Conservation (phyloP, 2,888 invertebrate species). For the Ichneumon xanthorius region DNA sequence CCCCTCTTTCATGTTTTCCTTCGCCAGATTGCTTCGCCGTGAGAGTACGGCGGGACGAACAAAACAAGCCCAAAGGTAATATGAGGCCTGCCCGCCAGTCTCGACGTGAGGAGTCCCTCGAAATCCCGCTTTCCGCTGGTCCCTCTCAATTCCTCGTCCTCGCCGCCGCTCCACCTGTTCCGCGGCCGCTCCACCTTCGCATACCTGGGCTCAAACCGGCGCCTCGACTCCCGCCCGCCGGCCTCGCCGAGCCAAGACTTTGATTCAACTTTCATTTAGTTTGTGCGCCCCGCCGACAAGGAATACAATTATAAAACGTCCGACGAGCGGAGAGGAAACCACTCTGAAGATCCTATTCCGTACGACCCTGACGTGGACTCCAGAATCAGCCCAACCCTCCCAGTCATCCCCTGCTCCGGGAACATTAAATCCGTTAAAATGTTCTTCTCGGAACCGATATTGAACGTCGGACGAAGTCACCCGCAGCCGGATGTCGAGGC, state of each 20-base stretch:
- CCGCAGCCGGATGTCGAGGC: neutral
- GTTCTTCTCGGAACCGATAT: neutral
- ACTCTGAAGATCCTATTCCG: neutral
- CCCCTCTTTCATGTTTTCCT: slow-evolving; percentile 61
- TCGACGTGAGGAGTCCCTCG: slow-evolving; percentile 50
- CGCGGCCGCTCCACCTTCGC: slow-evolving; percentile 25
- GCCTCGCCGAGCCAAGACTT: slow-evolving; percentile 71
- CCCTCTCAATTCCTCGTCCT: slow-evolving; percentile 47
- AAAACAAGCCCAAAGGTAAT: slow-evolving; percentile 60
- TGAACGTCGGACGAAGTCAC: neutral
- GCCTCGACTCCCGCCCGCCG: slow-evolving; percentile 26
- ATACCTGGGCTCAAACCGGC: slow-evolving; percentile 24
- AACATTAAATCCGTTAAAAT: neutral
- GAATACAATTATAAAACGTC: slow-evolving; percentile 79
- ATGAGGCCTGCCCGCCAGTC: slow-evolving; percentile 39
- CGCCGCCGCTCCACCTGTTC: slow-evolving; percentile 34
- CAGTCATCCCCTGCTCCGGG: neutral
- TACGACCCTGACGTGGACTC: neutral
- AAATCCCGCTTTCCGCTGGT: slow-evolving; percentile 40
- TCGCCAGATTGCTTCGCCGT: slow-evolving; percentile 59
- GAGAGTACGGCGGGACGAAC: slow-evolving; percentile 46
- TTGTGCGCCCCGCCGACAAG: slow-evolving; percentile 71
- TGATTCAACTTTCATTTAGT: slow-evolving; percentile 80
- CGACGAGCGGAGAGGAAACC: slow-evolving; percentile 6
- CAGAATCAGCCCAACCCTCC: neutral